These are phyloP conservation scores for Phengaris arion DNA, from an alignment of 2,888 invertebrate species.

Conservation along the genomic window DNA sequence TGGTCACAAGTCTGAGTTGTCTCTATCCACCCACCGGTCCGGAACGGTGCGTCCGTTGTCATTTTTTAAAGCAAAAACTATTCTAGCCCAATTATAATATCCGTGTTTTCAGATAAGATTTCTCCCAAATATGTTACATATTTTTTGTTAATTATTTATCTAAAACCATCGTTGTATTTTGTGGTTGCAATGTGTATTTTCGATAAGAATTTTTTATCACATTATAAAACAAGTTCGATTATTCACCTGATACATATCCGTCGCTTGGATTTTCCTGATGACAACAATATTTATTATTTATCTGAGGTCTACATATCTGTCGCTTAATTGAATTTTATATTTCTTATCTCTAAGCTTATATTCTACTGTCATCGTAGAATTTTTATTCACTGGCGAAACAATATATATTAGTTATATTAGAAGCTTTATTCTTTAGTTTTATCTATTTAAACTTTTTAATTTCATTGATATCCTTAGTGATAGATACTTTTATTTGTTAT, in stretches of 20 bases:
- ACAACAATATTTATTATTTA: too few relatives aligned
- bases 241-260: not conserved
- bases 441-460: constrained; percentile 7
- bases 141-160: constrained; percentile 8
- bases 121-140: not conserved
- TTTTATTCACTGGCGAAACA: too few relatives aligned
- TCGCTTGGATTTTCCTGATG: not conserved
- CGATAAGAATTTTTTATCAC: not conserved
- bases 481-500: constrained; percentile 1
- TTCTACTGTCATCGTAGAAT: too few relatives aligned
- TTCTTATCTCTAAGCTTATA: too few relatives aligned
- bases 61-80: constrained; percentile 30
- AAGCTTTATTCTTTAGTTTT: not conserved
- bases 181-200: not conserved
- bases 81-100: constrained; percentile 14
- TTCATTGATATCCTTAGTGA: not conserved
- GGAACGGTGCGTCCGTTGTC: constrained; percentile 45
- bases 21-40: constrained; percentile 49
- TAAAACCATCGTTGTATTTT: not conserved
- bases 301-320: too few relatives aligned
- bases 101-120: constrained; percentile 26
- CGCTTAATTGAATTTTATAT: too few relatives aligned
- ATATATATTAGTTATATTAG: too few relatives aligned
- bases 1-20: constrained; percentile 45
- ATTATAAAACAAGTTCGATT: not conserved